Percentiles rank a stretch among this genome's conserved stretches.
These are phyloP conservation scores for Ceratosolen fusciceps DNA, from an alignment of 1,140 invertebrate genomes.

Conservation along the genomic window DNA sequence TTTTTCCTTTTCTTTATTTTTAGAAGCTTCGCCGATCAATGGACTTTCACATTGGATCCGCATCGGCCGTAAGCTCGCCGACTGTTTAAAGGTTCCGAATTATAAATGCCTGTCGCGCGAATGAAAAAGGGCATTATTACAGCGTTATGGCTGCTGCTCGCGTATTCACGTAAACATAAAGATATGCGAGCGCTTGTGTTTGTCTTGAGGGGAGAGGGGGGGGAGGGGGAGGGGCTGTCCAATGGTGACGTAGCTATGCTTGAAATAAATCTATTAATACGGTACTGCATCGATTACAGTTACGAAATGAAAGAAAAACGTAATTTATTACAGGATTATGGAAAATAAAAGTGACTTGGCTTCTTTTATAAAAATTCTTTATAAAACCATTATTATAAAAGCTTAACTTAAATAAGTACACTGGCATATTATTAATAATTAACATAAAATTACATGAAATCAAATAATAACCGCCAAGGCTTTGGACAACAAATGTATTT, in stretches of 20 bases:
- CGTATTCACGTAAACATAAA: too few relatives aligned
- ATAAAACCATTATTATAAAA: too few relatives aligned
- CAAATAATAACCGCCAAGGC: too few relatives aligned
- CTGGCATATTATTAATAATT: too few relatives aligned
- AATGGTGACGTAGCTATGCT: too few relatives aligned
- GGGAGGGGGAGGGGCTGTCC: too few relatives aligned
- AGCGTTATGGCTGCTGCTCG: neutral
- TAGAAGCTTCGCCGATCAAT: neutral
- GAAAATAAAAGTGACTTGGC: neutral
- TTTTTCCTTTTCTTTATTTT: conserved; percentile 14
- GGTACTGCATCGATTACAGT: neutral
- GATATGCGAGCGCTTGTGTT: too few relatives aligned
- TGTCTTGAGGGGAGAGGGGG: too few relatives aligned
- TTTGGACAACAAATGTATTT: too few relatives aligned
- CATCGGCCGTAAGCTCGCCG: neutral
- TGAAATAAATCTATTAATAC: neutral
- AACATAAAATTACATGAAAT: too few relatives aligned
- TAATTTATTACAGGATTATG: neutral
- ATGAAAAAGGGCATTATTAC: neutral
- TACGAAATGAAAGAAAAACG: neutral
- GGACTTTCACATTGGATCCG: neutral
- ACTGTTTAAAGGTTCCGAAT: neutral
- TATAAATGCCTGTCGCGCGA: neutral
- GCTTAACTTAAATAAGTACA: too few relatives aligned
- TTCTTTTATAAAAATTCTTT: too few relatives aligned